Base-by-base conservation (phyloP, 2,888 invertebrate species). In the Spilarctia lutea region DNA sequence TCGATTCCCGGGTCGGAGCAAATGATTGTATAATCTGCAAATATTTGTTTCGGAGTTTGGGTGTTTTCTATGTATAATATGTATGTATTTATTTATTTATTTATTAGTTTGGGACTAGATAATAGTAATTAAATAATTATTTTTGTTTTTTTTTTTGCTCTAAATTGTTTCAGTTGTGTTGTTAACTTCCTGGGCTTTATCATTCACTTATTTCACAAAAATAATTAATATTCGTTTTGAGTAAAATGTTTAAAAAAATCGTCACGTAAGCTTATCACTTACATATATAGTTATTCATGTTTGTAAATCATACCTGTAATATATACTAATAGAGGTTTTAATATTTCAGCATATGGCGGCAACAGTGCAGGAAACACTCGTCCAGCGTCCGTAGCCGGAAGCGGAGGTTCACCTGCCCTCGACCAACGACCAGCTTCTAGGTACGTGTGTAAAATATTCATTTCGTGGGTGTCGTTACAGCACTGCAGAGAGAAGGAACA, bases 381-480 rank as follows among this genome's bases (percentile, higher is more conserved):
- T 1, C 95, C 95, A 0, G 94, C 95, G 3, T 95, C 94, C 0
- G 94, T 94, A 10, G 94, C 94, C 2, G 95, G 94, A 60, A 91
- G 93, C 68, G 94, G 94, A 0, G 94, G 95, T 7, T 95, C 95
- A 0, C 95, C 95, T 0, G 95, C 94, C 3, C 79, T 94, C 0
- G 95, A 95, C 77, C 92, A 92, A 78, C 78, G 95, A 74, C 95
- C 95, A 0, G 95, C 95, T 1, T 95, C 95, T 1, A 92, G 95
- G 95, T 95, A 78, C 76, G 33, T 71, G 2, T 52, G n/a, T 3
- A 33, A 10, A 27, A 16, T 68, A 11, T 11, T 39, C 39, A 39
- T 11, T 0, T 11, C 0, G 39, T 39, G 39, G 39, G 10, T 39
- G 39, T 39, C 39, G 39, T 39, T 11, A 7, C 39, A 39, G 39